Percentiles rank a stretch among this genome's conserved stretches.
phyloP scores from a whole-genome alignment of 2,113 vertebrate species.

The Leiothrix lutea region DNA sequence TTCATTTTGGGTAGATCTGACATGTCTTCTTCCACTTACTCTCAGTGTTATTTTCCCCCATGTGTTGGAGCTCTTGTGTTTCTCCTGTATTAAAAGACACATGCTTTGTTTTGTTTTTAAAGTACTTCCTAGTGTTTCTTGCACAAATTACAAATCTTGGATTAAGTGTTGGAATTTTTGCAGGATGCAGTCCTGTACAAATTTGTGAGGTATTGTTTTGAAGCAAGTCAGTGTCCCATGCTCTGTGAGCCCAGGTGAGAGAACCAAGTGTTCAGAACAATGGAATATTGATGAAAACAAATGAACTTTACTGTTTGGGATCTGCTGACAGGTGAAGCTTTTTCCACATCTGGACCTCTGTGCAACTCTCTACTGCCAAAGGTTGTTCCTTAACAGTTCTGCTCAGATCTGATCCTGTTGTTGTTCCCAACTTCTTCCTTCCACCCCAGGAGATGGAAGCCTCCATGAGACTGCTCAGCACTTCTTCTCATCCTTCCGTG shows the following conservation, averaged over 20 bases:
- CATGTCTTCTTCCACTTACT: neutral
- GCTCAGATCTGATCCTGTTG: conserved; percentile 72
- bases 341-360: neutral
- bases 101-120: neutral
- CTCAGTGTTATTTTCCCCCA: neutral
- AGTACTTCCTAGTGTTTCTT: neutral
- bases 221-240: neutral
- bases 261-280: neutral
- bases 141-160: neutral
- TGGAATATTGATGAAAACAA: neutral
- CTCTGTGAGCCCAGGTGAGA: neutral
- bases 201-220: neutral
- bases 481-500: conserved; percentile 69
- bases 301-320: neutral
- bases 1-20: neutral
- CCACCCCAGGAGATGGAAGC: conserved; percentile 86
- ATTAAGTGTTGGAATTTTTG: neutral
- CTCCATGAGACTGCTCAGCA: conserved; percentile 83
- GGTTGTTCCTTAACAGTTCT: conserved; percentile 69
- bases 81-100: neutral
- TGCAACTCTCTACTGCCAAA: accelerated
- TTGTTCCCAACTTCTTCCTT: conserved; percentile 93
- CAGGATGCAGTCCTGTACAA: neutral
- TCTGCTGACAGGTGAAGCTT: neutral
- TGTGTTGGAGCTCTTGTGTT: neutral